Conservation (phyloP, 2,113 vertebrate genomes). For the Pedionomus torquatus region DNA sequence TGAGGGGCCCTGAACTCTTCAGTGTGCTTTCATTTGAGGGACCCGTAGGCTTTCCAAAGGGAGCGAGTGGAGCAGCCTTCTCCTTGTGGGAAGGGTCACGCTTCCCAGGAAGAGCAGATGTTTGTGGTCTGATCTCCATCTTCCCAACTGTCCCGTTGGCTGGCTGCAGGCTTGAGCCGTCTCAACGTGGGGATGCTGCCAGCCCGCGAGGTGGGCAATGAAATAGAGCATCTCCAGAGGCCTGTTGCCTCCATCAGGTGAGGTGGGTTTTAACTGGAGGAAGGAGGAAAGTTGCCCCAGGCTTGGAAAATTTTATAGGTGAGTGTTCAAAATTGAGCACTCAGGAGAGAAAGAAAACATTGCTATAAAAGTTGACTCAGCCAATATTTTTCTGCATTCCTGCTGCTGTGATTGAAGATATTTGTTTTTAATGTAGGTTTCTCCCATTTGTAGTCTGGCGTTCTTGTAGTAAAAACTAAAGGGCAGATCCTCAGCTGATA, state of each 20-base stretch:
- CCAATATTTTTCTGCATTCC: slow-evolving; percentile 53
- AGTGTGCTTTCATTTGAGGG: slow-evolving; percentile 58
- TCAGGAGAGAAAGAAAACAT: slow-evolving; percentile 37
- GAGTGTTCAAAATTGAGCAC: slow-evolving; percentile 16
- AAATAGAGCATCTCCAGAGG: not conserved
- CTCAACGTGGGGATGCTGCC: not conserved
- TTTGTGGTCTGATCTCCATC: slow-evolving; percentile 35
- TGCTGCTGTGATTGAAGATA: slow-evolving; percentile 54
- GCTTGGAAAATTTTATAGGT: slow-evolving; percentile 47
- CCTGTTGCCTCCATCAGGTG: not conserved
- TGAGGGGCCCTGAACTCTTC: slow-evolving; percentile 73
- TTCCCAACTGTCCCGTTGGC: not conserved
- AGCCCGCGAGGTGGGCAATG: not conserved
- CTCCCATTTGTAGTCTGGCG: slow-evolving; percentile 36
- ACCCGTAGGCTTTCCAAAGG: slow-evolving; percentile 54
- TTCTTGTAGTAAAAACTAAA: slow-evolving; percentile 44
- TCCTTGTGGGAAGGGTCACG: slow-evolving; percentile 4
- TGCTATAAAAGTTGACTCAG: slow-evolving; percentile 60
- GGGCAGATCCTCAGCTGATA: slow-evolving; percentile 62
- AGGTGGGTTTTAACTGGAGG: not conserved
- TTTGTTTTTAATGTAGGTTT: slow-evolving; percentile 62
- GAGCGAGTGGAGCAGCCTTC: slow-evolving; percentile 40
- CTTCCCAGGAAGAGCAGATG: slow-evolving; percentile 75
- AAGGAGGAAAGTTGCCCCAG: slow-evolving; percentile 33
- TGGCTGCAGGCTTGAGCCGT: slow-evolving; percentile 48